Evolutionary conservation across 37 sponge, comb jelly and placozoan species (phyloP), one percentile per base, ranked within the genome.

Genomic region (Cliona cf. orientalis): DNA sequence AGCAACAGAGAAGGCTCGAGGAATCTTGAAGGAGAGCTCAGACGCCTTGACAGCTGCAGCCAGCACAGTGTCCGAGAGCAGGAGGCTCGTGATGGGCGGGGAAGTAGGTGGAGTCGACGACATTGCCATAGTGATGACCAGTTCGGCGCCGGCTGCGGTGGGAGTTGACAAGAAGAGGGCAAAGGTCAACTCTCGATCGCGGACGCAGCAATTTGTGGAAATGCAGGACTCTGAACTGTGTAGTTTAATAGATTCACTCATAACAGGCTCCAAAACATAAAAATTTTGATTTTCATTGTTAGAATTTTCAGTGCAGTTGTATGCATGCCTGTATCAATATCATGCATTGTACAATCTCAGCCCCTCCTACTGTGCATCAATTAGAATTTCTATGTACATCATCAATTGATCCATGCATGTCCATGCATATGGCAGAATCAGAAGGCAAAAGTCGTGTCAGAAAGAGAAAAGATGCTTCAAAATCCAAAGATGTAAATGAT

Each of bases 1-100:
- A 26, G 78, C 89, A 1, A 83, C 82, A 44, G 92, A 91, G 2
- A 82, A 86, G 28, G 92, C 92, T 33, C 68, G 69, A 7, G 32
- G 33, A 29, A 78, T 77, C 17, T 62, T 86, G 11, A 86, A 66
- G 77, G 82, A 86, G 36, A 83, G 87, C 60, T 66, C 60, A 40
- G 77, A 68, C 5, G 12, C 41, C 12, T 33, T 81, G 42, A 40
- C 37, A n/a, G 64, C 75, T 46, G 42, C 76, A 2, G 37, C 68
- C 28, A 33, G 62, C 42, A 60, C 71, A 32, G 23, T 88, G 3
- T 71, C 76, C 28, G 58, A 75, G 17, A 72, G 73, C 32, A 21
- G 34, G 73, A 3, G 42, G 33, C 2, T 72, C 4, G 68, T 69
- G 26, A 28, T 26, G 33, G 33, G 36, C 61, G 72, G 25, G 37